Evolutionary conservation across 2,888 invertebrate species (phyloP).

Genomic region (Cataglyphis altisquamis): DNA sequence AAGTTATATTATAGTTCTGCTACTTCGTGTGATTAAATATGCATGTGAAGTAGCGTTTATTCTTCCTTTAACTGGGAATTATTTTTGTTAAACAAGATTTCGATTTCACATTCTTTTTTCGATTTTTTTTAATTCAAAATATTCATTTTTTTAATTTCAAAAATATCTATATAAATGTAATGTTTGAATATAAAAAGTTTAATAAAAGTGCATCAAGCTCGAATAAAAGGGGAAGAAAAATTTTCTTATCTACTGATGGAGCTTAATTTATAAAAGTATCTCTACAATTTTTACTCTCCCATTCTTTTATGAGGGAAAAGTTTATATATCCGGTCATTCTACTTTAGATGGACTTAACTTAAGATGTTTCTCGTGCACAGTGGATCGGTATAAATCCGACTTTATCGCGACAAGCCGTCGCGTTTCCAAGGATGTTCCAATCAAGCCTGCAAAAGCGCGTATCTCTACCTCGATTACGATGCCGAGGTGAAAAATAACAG

Average conservation of each 20-base stretch:
- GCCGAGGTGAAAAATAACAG: not conserved
- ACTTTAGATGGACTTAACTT: not conserved
- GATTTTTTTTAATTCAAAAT: too few species aligned
- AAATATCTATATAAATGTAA: not conserved
- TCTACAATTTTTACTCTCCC: not conserved
- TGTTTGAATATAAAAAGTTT: not conserved
- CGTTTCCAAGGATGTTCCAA: not conserved
- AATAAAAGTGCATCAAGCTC: not conserved
- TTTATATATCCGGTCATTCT: not conserved
- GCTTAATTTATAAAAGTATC: not conserved
- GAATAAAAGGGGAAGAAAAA: not conserved
- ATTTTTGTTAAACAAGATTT: not conserved
- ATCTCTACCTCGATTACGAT: not conserved
- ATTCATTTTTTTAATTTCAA: not conserved
- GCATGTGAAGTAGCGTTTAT: not conserved
- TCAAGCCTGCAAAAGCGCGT: not conserved
- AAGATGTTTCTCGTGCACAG: constrained; percentile 6
- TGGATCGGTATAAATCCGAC: constrained; percentile 4
- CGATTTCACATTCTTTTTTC: not conserved
- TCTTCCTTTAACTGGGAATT: not conserved
- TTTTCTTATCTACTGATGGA: not conserved
- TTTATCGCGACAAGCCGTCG: constrained; percentile 10
- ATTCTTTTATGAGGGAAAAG: not conserved
- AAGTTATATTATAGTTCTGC: not conserved
- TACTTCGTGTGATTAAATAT: constrained; percentile 30